A percentile compares a stretch with the other conserved stretches of the same genome.
These are phyloP conservation scores for Steinernema carpocapsae DNA, from an alignment of 2,888 invertebrate genomes.

Conservation along the genomic window DNA sequence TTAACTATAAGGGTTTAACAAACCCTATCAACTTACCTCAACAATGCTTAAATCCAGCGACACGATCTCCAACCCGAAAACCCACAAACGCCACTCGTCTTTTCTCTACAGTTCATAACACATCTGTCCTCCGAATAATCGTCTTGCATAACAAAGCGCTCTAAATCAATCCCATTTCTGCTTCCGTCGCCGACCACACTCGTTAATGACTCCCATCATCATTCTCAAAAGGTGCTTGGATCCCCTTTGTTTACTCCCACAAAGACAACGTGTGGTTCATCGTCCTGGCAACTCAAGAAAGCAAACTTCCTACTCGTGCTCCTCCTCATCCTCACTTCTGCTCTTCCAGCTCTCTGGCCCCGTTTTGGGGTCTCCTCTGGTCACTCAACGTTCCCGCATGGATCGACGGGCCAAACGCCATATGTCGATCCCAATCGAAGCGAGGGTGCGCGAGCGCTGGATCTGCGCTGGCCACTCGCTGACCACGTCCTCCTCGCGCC, in stretches of 20 bases:
- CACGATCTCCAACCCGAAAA: too few relatives aligned
- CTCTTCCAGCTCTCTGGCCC: background rate
- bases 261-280: background rate
- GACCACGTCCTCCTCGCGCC: background rate
- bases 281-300: too few relatives aligned
- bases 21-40: background rate
- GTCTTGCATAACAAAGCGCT: background rate
- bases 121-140: too few relatives aligned
- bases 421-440: slow-evolving; percentile 11
- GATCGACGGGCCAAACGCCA: background rate
- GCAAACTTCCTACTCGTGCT: background rate
- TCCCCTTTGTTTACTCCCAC: slow-evolving; percentile 10
- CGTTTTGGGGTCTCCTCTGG: background rate
- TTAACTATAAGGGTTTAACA: background rate
- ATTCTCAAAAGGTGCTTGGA: slow-evolving; percentile 20
- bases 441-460: background rate
- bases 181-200: too few relatives aligned
- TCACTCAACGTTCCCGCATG: background rate
- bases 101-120: too few relatives aligned
- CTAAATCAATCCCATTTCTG: slow-evolving; percentile 17
- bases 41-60: background rate
- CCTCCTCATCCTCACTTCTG: background rate
- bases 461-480: background rate
- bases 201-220: background rate
- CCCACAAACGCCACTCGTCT: too few relatives aligned